phyloP scores from a whole-genome alignment of 2,113 vertebrate genomes.

The Catharus minimus region DNA sequence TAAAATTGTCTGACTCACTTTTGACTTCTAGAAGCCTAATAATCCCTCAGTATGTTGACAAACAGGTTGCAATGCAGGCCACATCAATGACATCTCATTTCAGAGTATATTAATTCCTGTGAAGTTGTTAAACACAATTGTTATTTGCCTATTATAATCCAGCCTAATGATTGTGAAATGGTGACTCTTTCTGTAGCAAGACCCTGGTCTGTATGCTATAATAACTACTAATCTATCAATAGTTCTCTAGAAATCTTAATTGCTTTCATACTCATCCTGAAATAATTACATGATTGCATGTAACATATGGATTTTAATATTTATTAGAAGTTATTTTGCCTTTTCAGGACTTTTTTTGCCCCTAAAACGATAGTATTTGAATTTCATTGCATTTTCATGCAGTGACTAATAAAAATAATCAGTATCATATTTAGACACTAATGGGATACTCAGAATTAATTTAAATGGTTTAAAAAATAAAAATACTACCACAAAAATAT shows the following conservation, averaged over 20 bases:
- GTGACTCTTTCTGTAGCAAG: background rate
- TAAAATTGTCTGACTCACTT: background rate
- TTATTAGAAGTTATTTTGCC: background rate
- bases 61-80: background rate
- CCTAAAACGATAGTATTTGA: background rate
- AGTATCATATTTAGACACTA: background rate
- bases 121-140: background rate
- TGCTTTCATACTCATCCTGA: background rate
- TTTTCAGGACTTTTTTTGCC: background rate
- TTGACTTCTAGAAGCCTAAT: background rate
- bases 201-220: background rate
- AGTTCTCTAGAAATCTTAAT: background rate
- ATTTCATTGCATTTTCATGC: background rate
- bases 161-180: background rate
- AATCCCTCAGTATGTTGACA: background rate
- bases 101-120: background rate
- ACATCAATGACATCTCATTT: background rate
- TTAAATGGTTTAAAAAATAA: background rate
- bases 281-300: background rate
- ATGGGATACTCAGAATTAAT: background rate
- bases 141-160: background rate
- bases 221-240: background rate
- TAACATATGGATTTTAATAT: background rate
- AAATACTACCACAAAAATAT: background rate
- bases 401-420: background rate